Conservation (phyloP, 2,113 vertebrate genomes). For the Trichomycterus rosablanca region DNA sequence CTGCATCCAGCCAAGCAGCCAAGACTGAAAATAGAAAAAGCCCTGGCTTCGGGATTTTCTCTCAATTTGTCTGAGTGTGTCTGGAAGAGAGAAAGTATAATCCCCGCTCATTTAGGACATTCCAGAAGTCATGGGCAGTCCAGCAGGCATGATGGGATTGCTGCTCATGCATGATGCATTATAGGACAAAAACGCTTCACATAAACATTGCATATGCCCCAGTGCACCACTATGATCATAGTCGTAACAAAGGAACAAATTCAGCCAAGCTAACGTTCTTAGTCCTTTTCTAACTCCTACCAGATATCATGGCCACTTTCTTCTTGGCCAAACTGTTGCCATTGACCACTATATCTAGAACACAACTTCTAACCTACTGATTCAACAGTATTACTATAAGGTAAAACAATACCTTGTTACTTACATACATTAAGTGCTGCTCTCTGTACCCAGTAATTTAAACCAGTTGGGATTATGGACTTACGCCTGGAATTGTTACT, state of each 20-base stretch:
- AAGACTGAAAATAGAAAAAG: constrained; percentile 47
- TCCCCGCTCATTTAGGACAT: too few relatives aligned
- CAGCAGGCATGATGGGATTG: constrained; percentile 44
- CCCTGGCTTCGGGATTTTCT: constrained; percentile 34
- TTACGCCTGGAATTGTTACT: too few relatives aligned
- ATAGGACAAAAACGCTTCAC: not conserved
- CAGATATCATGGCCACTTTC: constrained; percentile 33
- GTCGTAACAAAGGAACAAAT: constrained; percentile 37
- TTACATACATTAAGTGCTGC: too few relatives aligned
- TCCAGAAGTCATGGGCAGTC: constrained; percentile 39
- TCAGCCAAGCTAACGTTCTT: constrained; percentile 5
- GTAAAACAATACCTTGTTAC: too few relatives aligned
- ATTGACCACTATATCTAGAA: too few relatives aligned
- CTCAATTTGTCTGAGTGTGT: constrained; percentile 26
- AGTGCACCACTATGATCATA: constrained; percentile 42
- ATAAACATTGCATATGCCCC: not conserved
- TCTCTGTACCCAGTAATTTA: too few relatives aligned
- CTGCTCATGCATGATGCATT: not conserved
- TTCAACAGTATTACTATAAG: too few relatives aligned
- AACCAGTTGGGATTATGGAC: too few relatives aligned
- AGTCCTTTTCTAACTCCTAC: constrained; percentile 5
- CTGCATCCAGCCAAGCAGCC: constrained; percentile 44
- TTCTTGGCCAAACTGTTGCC: not conserved
- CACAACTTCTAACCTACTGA: too few relatives aligned
- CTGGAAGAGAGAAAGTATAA: too few relatives aligned